Percentiles rank a stretch among this genome's conserved stretches.
phyloP scores from a whole-genome alignment of 2,888 invertebrate genomes.

The Tetheella fluctuosa region DNA sequence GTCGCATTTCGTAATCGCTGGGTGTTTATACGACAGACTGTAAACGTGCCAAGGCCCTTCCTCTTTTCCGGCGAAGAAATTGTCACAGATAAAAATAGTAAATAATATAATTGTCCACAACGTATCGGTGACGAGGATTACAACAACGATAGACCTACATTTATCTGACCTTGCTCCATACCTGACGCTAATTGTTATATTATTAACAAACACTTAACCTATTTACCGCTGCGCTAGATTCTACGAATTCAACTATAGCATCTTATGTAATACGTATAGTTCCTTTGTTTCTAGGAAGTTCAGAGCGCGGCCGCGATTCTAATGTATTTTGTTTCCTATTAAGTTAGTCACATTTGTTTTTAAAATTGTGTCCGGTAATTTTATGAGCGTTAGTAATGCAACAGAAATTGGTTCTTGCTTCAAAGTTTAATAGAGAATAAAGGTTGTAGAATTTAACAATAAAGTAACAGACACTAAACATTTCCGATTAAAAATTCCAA shows the following conservation, averaged over 20 bases:
- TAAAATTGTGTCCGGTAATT: not conserved
- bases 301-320: not conserved
- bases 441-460: slow-evolving; percentile 1
- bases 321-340: not conserved
- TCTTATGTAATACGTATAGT: slow-evolving; percentile 54
- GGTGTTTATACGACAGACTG: slow-evolving; percentile 47
- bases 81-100: slow-evolving; percentile 39
- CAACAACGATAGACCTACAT: slow-evolving; percentile 58
- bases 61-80: slow-evolving; percentile 59
- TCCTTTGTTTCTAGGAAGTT: slow-evolving; percentile 52
- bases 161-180: slow-evolving; percentile 61
- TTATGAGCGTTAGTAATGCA: not conserved
- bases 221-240: slow-evolving; percentile 71
- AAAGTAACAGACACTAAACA: not conserved
- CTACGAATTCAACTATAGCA: slow-evolving; percentile 45
- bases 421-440: not conserved
- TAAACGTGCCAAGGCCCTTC: slow-evolving; percentile 73
- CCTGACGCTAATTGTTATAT: slow-evolving; percentile 68
- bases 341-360: slow-evolving; percentile 1
- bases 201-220: slow-evolving; percentile 81
- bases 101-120: slow-evolving; percentile 31
- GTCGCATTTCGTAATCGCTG: slow-evolving; percentile 69
- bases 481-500: not conserved
- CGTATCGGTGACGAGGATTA: slow-evolving; percentile 32
- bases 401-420: not conserved